These are phyloP conservation scores for Caenorhabditis becei DNA, from an alignment of 2,888 invertebrate species.

Conservation along the genomic window DNA sequence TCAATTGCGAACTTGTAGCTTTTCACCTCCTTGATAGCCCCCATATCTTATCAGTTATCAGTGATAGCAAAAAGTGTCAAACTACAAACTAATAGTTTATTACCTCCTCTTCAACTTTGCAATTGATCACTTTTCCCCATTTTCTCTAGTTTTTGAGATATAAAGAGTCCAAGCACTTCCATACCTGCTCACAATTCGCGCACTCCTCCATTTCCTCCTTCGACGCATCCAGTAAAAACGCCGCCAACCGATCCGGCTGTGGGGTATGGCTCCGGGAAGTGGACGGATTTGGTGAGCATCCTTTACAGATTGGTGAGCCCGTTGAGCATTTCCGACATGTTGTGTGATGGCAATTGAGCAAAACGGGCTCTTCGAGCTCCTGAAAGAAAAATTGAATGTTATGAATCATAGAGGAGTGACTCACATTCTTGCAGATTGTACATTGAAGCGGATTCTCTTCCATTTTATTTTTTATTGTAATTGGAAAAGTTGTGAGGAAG, in stretches of 20 bases:
- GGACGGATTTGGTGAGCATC: conserved; percentile 35
- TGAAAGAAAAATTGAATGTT: conserved; percentile 32
- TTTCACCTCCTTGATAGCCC: too few relatives aligned
- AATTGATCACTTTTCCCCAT: too few relatives aligned
- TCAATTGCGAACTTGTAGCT: too few relatives aligned
- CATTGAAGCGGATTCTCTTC: conserved; percentile 67
- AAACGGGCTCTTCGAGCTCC: conserved; percentile 72
- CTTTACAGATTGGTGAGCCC: conserved; percentile 45
- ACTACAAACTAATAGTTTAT: too few relatives aligned
- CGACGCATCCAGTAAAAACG: conserved; percentile 87
- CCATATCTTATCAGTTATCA: too few relatives aligned
- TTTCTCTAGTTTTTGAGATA: too few relatives aligned
- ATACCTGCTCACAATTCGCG: conserved; percentile 88
- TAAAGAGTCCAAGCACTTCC: not conserved
- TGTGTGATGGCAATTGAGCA: conserved; percentile 77
- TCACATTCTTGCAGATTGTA: conserved; percentile 63
- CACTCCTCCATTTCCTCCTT: conserved; percentile 88
- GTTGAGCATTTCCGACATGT: conserved; percentile 75
- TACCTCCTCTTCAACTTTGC: too few relatives aligned
- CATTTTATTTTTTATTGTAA: too few relatives aligned
- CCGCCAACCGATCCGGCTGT: conserved; percentile 85
- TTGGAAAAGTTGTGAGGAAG: not conserved
- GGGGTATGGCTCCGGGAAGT: conserved; percentile 52
- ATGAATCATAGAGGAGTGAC: too few relatives aligned
- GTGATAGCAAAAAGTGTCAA: too few relatives aligned